phyloP scores from a whole-genome alignment of 2,888 invertebrate species.

The Gymnoscelis rufifasciata region DNA sequence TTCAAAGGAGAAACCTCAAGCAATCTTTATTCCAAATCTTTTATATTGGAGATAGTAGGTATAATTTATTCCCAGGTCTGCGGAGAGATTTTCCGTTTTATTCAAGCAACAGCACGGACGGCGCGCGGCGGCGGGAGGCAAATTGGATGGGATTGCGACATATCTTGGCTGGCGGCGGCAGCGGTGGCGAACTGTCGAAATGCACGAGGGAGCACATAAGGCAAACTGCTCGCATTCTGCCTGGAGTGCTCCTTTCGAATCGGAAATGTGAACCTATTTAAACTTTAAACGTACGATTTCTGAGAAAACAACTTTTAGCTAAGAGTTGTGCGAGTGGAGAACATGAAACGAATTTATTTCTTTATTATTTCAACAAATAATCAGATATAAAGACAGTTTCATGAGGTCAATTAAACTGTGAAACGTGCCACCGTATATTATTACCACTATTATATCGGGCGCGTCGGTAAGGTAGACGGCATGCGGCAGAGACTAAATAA shows the following conservation, averaged over 20 bases:
- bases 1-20: slow-evolving; percentile 12
- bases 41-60: slow-evolving; percentile 48
- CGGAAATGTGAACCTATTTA: slow-evolving; percentile 55
- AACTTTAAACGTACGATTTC: slow-evolving; percentile 38
- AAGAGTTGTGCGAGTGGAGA: too few species aligned
- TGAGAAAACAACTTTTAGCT: slow-evolving; percentile 15
- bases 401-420: slow-evolving; percentile 42
- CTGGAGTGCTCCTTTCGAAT: slow-evolving; percentile 51
- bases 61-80: slow-evolving; percentile 65
- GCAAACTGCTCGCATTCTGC: slow-evolving; percentile 64
- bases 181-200: slow-evolving; percentile 55
- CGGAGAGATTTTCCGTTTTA: slow-evolving; percentile 70
- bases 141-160: slow-evolving; percentile 76
- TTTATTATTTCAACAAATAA: too few species aligned
- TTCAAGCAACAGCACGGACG: slow-evolving; percentile 59
- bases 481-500: slow-evolving; percentile 40
- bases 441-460: slow-evolving; percentile 23
- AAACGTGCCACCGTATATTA: slow-evolving; percentile 26
- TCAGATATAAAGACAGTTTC: too few species aligned
- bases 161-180: slow-evolving; percentile 62
- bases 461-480: slow-evolving; percentile 30
- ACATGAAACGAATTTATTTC: too few species aligned
- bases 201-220: slow-evolving; percentile 57
- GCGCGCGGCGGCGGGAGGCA: slow-evolving; percentile 60
- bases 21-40: slow-evolving; percentile 29